Base-by-base conservation (phyloP, 2,113 vertebrate genomes). In the Spea multiplicata region DNA sequence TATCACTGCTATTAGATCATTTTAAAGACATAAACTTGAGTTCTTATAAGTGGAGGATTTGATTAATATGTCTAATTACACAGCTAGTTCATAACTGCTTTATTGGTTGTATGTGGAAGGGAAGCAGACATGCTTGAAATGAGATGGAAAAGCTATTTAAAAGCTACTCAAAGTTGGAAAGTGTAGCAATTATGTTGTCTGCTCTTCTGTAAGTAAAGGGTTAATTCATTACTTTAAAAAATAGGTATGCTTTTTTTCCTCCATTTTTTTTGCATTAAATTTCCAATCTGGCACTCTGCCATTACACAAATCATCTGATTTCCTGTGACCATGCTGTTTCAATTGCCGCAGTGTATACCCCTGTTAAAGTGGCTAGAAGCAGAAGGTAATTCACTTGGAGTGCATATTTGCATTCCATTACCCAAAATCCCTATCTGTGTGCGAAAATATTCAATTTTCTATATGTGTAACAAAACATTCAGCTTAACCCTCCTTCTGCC, bases 31-130 rank as follows among this genome's bases (percentile, higher is more conserved):
- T 68, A 80, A 80, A 80, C 78, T 68, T 74, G 45, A 80, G 78
- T 74, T 62, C 78, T 61, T 66, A 73, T 45, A 71, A 79, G 77
- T 65, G 53, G 57, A 73, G 50, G 46, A 30, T 72, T 74, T 80
- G 78, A 80, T 80, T 74, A 80, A 80, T 80, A 74, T 61, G 71
- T 74, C 78, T 80, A 80, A 80, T 80, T 80, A 80, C 64, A 74
- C 61, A 9, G 46, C 71, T 68, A 44, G 64, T 80, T 74, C 78
- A 68, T 67, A 80, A 73, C 71, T 73, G 17, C 66, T 57, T 80
- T 74, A 80, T 80, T 74, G 78, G 64, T 61, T n/a, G 71, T 52
- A 80, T 52, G 16, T 80, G 8, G 30, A 62, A 67, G 64, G 57
- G 69, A 66, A 73, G 44, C n/a, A 44, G 62, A 44, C 50, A 73